Evolutionary conservation across 2,888 invertebrate species (phyloP), one percentile per base, ranked within the genome.

Genomic region (Philereme vetulata): DNA sequence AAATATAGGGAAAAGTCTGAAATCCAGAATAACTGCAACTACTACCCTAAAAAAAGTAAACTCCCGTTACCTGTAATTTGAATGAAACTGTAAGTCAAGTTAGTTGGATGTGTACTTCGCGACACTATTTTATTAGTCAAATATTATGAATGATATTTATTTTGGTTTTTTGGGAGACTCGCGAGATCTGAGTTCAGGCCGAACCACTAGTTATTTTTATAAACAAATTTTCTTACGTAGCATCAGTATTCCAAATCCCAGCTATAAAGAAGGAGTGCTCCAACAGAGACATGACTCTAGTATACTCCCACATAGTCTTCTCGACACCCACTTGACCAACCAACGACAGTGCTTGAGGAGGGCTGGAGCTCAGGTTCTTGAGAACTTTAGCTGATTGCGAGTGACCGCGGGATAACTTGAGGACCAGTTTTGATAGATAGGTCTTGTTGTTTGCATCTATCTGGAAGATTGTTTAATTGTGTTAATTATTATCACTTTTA

Each of bases 271-370:
- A 91, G 0, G 92, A 92, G 75, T 90, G 92, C 53, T 92, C 90
- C 44, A 93, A 64, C 33, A 92, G 68, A 0, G 92, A 85, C 85
- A 93, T 90, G 0, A 92, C 73, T 6, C 80, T 75, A 0, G 91
- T 92, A 44, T 92, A 93, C 10, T 93, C 93, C 93, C 92, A 93
- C 79, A 86, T 89, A 0, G 87, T 86, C 62, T 93, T 93, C 72
- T 90, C 88, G 0, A 82, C 72, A 0, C 88, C 93, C 0, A 92
- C 88, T 72, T 93, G 92, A 0, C 90, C 92, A 0, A 89, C 81
- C 51, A 93, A 65, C 0, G 91, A 92, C 9, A 92, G 52, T 0
- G 89, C 87, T 69, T 92, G 92, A 0, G 90, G 85, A 0, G 90
- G 86, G 65, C 88, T 85, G 0, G 85, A 73, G 0, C 82, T 78